phyloP scores from a whole-genome alignment of 2,888 invertebrate genomes.

The Iselma pallidipennis region DNA sequence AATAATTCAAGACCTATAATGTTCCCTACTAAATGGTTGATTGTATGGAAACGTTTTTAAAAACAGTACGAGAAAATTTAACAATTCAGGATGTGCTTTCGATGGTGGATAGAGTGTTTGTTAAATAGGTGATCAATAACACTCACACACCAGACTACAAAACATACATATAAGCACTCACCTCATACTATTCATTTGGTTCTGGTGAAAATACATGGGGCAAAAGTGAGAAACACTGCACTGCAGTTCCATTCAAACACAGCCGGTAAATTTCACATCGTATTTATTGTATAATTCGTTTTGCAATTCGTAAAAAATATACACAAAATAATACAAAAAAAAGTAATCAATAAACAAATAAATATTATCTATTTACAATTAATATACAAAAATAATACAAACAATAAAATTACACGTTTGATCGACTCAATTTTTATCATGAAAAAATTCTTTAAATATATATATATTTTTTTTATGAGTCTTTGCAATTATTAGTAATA shows the following conservation, averaged over 20 bases:
- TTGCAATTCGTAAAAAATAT: slow-evolving; percentile 57
- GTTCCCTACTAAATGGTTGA: no score
- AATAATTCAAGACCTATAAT: neutral
- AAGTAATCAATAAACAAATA: slow-evolving; percentile 54
- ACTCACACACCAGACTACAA: slow-evolving; percentile 16
- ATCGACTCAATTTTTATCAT: slow-evolving; percentile 25
- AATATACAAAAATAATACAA: slow-evolving; percentile 59
- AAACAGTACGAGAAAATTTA: neutral
- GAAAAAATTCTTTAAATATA: neutral
- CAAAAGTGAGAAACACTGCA: slow-evolving; percentile 16
- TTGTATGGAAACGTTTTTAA: neutral
- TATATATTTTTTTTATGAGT: slow-evolving; percentile 24
- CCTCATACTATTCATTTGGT: slow-evolving; percentile 14
- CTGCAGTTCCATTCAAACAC: slow-evolving; percentile 31
- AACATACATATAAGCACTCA: slow-evolving; percentile 25
- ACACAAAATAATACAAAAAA: slow-evolving; percentile 57
- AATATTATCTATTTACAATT: slow-evolving; percentile 57
- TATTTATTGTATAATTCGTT: slow-evolving; percentile 54
- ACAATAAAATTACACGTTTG: slow-evolving; percentile 43
- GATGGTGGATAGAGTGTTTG: slow-evolving; percentile 14
- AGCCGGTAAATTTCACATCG: slow-evolving; percentile 52
- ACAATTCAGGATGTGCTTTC: slow-evolving; percentile 13
- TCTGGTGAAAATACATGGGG: slow-evolving; percentile 23
- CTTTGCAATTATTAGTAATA: slow-evolving; percentile 17
- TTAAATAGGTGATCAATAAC: slow-evolving; percentile 23